Base-by-base conservation (phyloP, 2,113 vertebrate genomes). In the Urocolius indicus region DNA sequence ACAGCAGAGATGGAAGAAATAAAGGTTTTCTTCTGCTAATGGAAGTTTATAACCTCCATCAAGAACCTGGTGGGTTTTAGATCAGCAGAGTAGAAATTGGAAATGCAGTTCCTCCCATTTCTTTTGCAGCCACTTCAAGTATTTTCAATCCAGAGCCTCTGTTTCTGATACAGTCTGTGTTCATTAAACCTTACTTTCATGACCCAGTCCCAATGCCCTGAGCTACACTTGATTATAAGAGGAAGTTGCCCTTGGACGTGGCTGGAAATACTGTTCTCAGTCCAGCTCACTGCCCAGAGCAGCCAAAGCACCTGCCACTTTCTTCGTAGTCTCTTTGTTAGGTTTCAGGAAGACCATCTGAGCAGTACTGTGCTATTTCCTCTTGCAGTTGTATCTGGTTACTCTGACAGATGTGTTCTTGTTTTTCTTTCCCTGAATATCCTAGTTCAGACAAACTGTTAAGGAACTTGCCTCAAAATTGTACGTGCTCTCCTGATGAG, bases 11-110 rank as follows among this genome's bases (percentile, higher is more conserved):
- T 0, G 16, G 62, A 80, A 72, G 55, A 66, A 90, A 91, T n/a
- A 68, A 87, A 89, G 63, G 84, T 93, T 92, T 94, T 93, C 73
- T 94, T 67, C 92, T 96, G 73, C 87, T 87, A 93, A 51, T 58
- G 89, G 84, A 87, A 95, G 32, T 65, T 84, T 65, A n/a, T 72
- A 90, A 55, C 18, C 20, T 75, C 29, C 29, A 11, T 62, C 62
- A 71, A 74, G 88, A 71, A 74, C 13, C 9, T 49, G 17, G 16
- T 52, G 22, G 32, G 12, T 19, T 93, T 84, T 65, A 83, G 55
- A 55, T 48, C 34, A 65, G 63, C 15, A 57, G 36, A 81, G 13
- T 41, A 10, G 65, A n/a, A 68, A 68, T 19, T 55, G 43, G 48
- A 55, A 68, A n/a, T 54, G 23, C 17, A 76, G 29, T 58, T 91